These are phyloP conservation scores for Gnathonemus longibarbis DNA, from an alignment of 2,113 vertebrate genomes.

Conservation along the genomic window DNA sequence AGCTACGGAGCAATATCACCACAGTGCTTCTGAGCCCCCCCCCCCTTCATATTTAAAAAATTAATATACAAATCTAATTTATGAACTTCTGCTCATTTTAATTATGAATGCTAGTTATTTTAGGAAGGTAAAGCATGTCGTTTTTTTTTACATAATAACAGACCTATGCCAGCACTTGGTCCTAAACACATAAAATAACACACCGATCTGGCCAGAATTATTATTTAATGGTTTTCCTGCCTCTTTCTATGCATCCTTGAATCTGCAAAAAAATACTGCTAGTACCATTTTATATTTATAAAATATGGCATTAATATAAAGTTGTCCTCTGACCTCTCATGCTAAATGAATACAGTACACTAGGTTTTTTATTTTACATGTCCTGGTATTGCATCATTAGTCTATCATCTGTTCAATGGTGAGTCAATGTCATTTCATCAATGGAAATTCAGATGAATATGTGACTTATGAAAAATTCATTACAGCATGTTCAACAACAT, in stretches of 20 bases:
- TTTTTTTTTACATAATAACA: not conserved
- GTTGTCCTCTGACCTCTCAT: not conserved
- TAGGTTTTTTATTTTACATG: slow-evolving; percentile 20
- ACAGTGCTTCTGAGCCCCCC: not conserved
- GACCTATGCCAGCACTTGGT: not conserved
- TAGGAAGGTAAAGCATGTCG: not conserved
- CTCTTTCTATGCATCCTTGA: not conserved
- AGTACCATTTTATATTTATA: not conserved
- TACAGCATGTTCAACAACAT: not conserved
- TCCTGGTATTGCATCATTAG: slow-evolving; percentile 14
- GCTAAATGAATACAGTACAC: not conserved
- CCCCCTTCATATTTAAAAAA: not conserved
- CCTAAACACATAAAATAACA: not conserved
- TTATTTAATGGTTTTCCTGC: not conserved
- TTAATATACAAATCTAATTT: not conserved
- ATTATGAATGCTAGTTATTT: not conserved
- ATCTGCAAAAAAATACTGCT: not conserved
- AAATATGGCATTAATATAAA: not conserved
- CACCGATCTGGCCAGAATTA: not conserved
- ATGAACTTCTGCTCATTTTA: not conserved
- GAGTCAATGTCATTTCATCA: slow-evolving; percentile 18
- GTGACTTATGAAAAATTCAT: not conserved
- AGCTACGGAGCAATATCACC: not conserved
- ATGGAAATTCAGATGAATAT: not conserved
- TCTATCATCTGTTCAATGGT: slow-evolving; percentile 14